These are phyloP conservation scores for Sinocyclocheilus anophthalmus DNA, from an alignment of 2,113 vertebrate species.

Conservation along the genomic window DNA sequence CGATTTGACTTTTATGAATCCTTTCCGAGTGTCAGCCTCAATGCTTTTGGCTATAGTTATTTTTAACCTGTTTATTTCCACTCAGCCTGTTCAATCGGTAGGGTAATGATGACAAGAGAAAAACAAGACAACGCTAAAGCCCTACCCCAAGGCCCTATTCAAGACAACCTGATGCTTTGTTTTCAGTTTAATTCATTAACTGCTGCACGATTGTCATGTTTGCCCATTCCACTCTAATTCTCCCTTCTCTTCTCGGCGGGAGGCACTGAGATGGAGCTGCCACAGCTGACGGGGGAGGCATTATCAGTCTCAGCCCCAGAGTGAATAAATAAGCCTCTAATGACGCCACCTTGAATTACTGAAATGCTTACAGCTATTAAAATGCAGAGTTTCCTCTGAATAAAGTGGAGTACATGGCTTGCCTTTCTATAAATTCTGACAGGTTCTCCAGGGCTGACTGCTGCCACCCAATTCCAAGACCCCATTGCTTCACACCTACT, in stretches of 20 bases:
- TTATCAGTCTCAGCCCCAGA: conserved; percentile 63
- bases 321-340: conserved; percentile 75
- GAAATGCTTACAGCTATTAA: conserved; percentile 73
- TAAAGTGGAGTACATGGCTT: conserved; percentile 52
- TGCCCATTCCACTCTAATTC: conserved; percentile 70
- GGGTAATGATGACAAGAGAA: conserved; percentile 29
- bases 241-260: conserved; percentile 64
- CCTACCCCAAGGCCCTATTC: conserved; percentile 42
- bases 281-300: conserved; percentile 65
- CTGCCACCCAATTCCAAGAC: conserved; percentile 70
- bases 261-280: conserved; percentile 64
- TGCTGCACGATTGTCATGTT: conserved; percentile 70
- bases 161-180: conserved; percentile 61
- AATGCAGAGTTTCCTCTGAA: conserved; percentile 64
- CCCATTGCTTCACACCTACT: conserved; percentile 73
- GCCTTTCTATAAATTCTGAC: conserved; percentile 66
- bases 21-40: background rate
- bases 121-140: conserved; percentile 48
- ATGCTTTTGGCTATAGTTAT: background rate
- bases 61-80: conserved; percentile 42
- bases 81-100: conserved; percentile 42
- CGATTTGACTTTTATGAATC: conserved; percentile 11
- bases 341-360: conserved; percentile 73
- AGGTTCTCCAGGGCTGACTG: conserved; percentile 64
- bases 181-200: conserved; percentile 68